Evolutionary conservation across 1,140 invertebrate genomes (phyloP).

Genomic region (Dinoponera quadriceps): DNA sequence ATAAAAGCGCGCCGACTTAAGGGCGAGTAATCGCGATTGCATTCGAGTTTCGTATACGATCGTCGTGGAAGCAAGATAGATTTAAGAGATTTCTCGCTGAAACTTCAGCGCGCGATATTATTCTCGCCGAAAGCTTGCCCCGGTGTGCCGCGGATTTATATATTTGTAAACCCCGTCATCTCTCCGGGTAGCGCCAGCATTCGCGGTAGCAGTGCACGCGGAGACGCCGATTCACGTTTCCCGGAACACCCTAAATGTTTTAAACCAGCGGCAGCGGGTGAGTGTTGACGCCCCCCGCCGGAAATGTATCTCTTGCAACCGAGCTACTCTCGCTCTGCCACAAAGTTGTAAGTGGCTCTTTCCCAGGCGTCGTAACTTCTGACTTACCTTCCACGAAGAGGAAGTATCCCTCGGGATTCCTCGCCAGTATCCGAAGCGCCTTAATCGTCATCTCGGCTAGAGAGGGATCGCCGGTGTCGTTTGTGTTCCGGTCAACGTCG

Average conservation of each 20-base stretch:
- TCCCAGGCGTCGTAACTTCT: constrained; percentile 16
- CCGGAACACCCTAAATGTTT: constrained; percentile 9
- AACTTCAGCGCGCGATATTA: constrained; percentile 8
- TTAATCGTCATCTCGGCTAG: constrained; percentile 93
- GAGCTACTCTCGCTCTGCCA: constrained; percentile 2
- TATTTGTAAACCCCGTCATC: constrained; percentile 17
- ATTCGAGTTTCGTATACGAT: background rate
- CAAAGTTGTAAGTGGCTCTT: constrained; percentile 48
- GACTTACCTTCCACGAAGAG: constrained; percentile 94
- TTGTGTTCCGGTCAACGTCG: constrained; percentile 86
- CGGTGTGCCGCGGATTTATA: background rate
- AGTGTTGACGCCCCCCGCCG: constrained; percentile 5
- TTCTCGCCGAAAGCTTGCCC: background rate
- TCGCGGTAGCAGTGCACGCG: background rate
- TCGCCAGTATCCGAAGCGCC: constrained; percentile 92
- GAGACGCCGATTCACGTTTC: background rate
- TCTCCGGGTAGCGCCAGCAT: background rate
- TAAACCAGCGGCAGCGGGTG: constrained; percentile 4
- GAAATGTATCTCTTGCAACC: constrained; percentile 38
- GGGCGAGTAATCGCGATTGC: background rate
- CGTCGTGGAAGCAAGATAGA: background rate
- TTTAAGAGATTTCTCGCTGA: background rate
- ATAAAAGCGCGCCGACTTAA: too few relatives aligned
- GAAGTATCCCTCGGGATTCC: constrained; percentile 94
- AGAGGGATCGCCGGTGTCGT: constrained; percentile 90